These are phyloP conservation scores for Antennarius maculatus DNA, from an alignment of 2,797 vertebrate genomes.

Conservation along the genomic window DNA sequence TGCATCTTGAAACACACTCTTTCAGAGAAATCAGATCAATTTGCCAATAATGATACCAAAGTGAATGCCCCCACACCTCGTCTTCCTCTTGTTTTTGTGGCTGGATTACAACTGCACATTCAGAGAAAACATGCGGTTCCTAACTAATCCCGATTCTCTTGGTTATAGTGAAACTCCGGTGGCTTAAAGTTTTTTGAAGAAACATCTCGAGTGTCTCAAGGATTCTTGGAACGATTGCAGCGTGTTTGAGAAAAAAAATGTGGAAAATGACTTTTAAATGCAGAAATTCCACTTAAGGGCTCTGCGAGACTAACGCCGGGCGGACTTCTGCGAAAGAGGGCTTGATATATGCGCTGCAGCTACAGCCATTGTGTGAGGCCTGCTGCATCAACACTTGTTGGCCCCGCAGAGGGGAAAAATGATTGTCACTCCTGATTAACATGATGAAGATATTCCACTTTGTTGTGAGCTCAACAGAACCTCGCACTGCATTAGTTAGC, in stretches of 20 bases:
- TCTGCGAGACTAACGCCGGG: constrained; percentile 17
- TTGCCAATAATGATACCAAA: constrained; percentile 75
- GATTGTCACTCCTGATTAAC: constrained; percentile 50
- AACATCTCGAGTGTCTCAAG: constrained; percentile 20
- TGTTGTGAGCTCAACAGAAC: constrained; percentile 30
- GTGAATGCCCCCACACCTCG: constrained; percentile 73
- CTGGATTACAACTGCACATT: constrained; percentile 79
- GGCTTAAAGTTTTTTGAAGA: constrained; percentile 32
- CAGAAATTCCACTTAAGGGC: constrained; percentile 53
- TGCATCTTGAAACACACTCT: constrained; percentile 89
- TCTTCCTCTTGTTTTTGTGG: constrained; percentile 69
- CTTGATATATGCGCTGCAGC: constrained; percentile 63
- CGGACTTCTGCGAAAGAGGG: constrained; percentile 37
- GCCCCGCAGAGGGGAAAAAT: constrained; percentile 23
- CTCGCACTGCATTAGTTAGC: constrained; percentile 7
- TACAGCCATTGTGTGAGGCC: constrained; percentile 62
- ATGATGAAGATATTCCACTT: constrained; percentile 65
- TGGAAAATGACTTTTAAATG: constrained; percentile 72
- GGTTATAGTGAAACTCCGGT: constrained; percentile 61
- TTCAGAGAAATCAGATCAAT: constrained; percentile 82
- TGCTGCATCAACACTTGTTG: constrained; percentile 48
- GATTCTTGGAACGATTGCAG: constrained; percentile 33
- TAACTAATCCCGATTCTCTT: constrained; percentile 77
- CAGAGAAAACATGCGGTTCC: constrained; percentile 73
- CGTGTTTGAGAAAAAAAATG: constrained; percentile 53